These are phyloP conservation scores for Pogonophryne albipinna DNA, from an alignment of 2,797 vertebrate genomes.

Conservation along the genomic window DNA sequence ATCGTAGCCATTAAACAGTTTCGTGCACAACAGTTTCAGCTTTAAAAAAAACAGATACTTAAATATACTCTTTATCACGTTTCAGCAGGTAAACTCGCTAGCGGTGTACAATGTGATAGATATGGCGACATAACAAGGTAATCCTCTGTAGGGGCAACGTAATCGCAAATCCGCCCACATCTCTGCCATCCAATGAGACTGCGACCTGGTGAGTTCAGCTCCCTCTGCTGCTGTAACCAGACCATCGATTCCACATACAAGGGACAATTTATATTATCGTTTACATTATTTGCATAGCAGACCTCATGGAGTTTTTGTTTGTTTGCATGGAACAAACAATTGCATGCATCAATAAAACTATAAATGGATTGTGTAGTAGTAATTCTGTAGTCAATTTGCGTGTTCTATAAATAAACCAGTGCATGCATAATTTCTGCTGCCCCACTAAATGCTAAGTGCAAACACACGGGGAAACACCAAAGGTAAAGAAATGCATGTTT, in stretches of 20 bases:
- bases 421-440: conserved; percentile 43
- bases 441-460: conserved; percentile 4
- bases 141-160: conserved; percentile 75
- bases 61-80: fast-evolving
- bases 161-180: conserved; percentile 72
- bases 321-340: background rate
- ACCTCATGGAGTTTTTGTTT: background rate
- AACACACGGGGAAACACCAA: no score
- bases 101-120: conserved; percentile 38
- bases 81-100: background rate
- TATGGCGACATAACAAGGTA: conserved; percentile 83
- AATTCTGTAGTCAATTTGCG: background rate
- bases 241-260: background rate
- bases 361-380: background rate
- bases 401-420: conserved; percentile 52
- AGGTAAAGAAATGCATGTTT: conserved; percentile 1
- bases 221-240: conserved; percentile 60
- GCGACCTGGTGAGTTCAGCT: conserved; percentile 29
- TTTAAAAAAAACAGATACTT: no score
- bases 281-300: background rate
- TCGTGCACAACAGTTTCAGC: background rate
- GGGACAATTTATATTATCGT: background rate
- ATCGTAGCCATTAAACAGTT: background rate
- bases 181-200: conserved; percentile 52
- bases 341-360: background rate